Conservation (phyloP, 2,797 vertebrate genomes). For the Syngnathus rostellatus region DNA sequence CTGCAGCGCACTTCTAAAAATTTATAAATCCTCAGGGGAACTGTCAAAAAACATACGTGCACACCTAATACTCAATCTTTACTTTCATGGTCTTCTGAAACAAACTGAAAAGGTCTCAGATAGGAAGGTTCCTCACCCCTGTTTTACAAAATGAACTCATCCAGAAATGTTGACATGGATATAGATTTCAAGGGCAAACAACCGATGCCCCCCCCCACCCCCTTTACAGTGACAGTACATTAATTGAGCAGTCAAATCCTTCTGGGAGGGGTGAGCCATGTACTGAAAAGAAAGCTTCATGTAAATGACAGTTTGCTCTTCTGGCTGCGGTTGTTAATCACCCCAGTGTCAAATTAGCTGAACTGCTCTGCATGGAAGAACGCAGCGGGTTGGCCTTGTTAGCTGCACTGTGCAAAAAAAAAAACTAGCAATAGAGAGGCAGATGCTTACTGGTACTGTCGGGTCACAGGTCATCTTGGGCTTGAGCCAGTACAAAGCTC, state of each 20-base stretch:
- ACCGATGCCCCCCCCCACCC: neutral
- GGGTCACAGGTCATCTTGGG: slow-evolving; percentile 57
- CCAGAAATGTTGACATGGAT: neutral
- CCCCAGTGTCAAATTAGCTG: slow-evolving; percentile 59
- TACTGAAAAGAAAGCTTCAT: slow-evolving; percentile 47
- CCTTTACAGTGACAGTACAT: slow-evolving; percentile 13
- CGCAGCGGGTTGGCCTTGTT: slow-evolving; percentile 28
- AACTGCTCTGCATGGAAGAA: slow-evolving; percentile 31
- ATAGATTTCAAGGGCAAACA: slow-evolving; percentile 6
- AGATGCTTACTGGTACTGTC: slow-evolving; percentile 53
- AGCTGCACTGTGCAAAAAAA: slow-evolving; percentile 41
- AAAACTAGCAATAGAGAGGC: slow-evolving; percentile 43
- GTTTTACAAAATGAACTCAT: neutral
- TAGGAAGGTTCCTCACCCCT: neutral
- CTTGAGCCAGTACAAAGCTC: slow-evolving; percentile 49
- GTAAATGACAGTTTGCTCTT: slow-evolving; percentile 50
- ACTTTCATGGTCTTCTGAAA: neutral
- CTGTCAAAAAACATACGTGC: too few relatives aligned
- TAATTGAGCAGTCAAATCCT: slow-evolving; percentile 49
- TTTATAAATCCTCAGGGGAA: too few relatives aligned
- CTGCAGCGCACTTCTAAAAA: too few relatives aligned
- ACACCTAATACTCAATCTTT: too few relatives aligned
- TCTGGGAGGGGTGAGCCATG: slow-evolving; percentile 36
- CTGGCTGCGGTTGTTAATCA: slow-evolving; percentile 59
- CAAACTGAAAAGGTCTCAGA: too few relatives aligned